Evolutionary conservation across 2,113 vertebrate genomes (phyloP), one percentile per base, ranked within the genome.

Genomic region (Columba livia): DNA sequence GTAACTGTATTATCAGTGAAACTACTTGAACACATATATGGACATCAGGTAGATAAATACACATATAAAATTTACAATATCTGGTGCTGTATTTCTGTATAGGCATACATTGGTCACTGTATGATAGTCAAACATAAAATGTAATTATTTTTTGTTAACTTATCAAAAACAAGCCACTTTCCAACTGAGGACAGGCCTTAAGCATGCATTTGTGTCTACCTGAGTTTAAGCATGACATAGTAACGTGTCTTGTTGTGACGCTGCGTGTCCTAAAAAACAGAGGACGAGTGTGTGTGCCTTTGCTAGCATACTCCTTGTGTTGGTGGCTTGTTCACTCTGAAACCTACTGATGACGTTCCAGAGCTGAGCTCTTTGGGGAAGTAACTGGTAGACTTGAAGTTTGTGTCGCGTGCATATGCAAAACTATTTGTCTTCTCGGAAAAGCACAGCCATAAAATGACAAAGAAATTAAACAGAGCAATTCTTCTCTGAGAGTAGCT

Each of bases 11-110:
- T 32, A 21, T n/a, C 53, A 48, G 31, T 4, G 17, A 54, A 71
- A 6, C 64, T 77, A 12, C 78, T 4, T n/a, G 28, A 61, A 48
- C 19, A 10, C 2, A 0, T 29, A 2, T 17, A 9, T 44, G 34
- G 40, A 25, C 13, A 7, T 60, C 38, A 42, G 67, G 4, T 51
- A 13, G 42, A 26, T 42, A 70, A 86, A 80, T 11, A 29, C 23
- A 12, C 18, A 4, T 31, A 28, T 6, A 47, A 73, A n/a, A 15
- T 18, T 31, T 19, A 29, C 16, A 21, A 15, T 40, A n/a, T 11
- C 25, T 48, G 28, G 5, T 38, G 15, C 50, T 44, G 31, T 72
- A 10, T 69, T 75, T 80, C 32, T 67, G 8, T 56, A 8, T 31
- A 62, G 36, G 32, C 8, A 2, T n/a, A 6, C 16, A 2, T 10